Evolutionary conservation across 53 echinoderm and acorn worm species (phyloP).

Genomic region (Crossaster papposus): DNA sequence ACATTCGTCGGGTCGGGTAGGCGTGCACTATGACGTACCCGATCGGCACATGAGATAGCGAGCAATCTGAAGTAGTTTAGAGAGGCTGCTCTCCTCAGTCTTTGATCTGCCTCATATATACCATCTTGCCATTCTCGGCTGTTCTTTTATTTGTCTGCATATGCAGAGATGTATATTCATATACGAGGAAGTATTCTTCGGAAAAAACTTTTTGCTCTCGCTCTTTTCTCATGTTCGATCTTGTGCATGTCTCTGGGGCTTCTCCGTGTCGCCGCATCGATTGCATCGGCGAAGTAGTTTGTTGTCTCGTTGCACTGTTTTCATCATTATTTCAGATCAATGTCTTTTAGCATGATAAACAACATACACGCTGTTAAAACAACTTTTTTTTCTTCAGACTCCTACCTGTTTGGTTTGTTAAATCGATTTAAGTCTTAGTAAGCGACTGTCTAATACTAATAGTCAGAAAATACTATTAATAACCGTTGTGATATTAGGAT

Average conservation of each 20-base stretch:
- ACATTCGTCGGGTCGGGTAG: slow-evolving; percentile 20
- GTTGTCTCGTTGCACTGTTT: slow-evolving; percentile 4
- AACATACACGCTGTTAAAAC: neutral
- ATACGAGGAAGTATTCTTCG: neutral
- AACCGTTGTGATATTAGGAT: too few species aligned
- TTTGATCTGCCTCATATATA: slow-evolving; percentile 23
- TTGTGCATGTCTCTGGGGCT: neutral
- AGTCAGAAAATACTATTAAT: too few species aligned
- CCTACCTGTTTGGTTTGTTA: neutral
- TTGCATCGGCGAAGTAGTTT: slow-evolving; percentile 9
- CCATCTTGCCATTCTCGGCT: slow-evolving; percentile 1
- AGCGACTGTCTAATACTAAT: too few species aligned
- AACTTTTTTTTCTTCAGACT: neutral
- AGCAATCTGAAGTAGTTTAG: slow-evolving; percentile 37
- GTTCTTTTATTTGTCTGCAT: neutral
- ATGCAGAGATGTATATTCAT: too few species aligned
- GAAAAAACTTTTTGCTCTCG: neutral
- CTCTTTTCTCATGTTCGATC: neutral
- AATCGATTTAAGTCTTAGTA: neutral
- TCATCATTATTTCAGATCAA: neutral
- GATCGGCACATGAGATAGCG: slow-evolving; percentile 17
- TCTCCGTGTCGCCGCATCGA: slow-evolving; percentile 9
- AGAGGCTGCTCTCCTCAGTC: slow-evolving; percentile 1
- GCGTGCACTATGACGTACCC: slow-evolving; percentile 16
- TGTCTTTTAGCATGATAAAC: neutral